Evolutionary conservation across 1,140 invertebrate species (phyloP), one percentile per base, ranked within the genome.

Genomic region (Forficula auricularia): DNA sequence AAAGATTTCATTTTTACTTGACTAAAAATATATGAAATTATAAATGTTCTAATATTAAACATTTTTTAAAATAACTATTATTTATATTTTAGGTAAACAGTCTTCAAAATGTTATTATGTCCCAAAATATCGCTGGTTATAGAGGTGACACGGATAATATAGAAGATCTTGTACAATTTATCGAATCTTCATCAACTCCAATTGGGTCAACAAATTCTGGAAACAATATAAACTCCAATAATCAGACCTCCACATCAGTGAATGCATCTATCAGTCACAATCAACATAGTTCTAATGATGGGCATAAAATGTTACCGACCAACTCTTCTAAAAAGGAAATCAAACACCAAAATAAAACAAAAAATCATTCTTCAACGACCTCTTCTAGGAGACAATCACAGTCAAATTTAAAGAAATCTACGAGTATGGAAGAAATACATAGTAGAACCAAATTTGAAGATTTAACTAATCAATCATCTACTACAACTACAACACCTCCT

Each of bases 401-500:
- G 10, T 27, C 22, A 10, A 27, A 65, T 39, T 52, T 72, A 31
- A 70, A 76, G 54, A 73, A 75, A 47, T 71, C 73, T 32, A 72
- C 73, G 50, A 77, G 74, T 9, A 56, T 80, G 27, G 77, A 79
- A 57, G 77, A 80, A 58, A 70, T 79, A 45, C 4, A 10, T 6
- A 77, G 75, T 2, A 72, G 71, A 40, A 73, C 71, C 10, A 78
- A 72, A 59, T 58, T 79, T 15, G 73, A 77, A 51, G 76, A 80
- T 54, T 62, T 77, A 37, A 75, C 72, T 27, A 27, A 27, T 27
- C 22, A 27, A 27, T 27, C 22, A 27, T 27, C 8, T 60, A 60
- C 37, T 62, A 57, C 33, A 60, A 63, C 40, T 58, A 53, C 44
- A 60, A 60, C 12, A 60, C 57, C 43, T 57, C 52, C 44, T 52